phyloP scores from a whole-genome alignment of 2,888 invertebrate genomes.

The Trichopoda pennipes region DNA sequence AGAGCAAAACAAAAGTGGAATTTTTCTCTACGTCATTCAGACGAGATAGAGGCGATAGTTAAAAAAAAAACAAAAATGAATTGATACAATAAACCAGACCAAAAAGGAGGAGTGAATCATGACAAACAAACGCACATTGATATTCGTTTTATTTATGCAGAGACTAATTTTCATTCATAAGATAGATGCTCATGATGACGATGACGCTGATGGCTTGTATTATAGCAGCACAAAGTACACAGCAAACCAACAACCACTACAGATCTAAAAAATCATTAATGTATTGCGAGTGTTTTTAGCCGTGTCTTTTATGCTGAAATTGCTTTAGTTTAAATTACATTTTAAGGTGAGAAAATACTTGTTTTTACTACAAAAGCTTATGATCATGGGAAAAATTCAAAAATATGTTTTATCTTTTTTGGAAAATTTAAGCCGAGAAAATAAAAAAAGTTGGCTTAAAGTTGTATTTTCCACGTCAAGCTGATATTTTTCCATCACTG shows the following conservation, averaged over 20 bases:
- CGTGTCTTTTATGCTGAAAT: not conserved
- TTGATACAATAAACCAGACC: constrained; percentile 51
- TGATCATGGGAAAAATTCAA: too few relatives aligned
- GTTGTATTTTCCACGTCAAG: too few relatives aligned
- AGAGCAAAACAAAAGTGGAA: constrained; percentile 19
- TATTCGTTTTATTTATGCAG: not conserved
- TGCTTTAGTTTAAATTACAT: constrained; percentile 4
- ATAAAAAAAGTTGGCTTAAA: not conserved
- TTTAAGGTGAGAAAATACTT: constrained; percentile 23
- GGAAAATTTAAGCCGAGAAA: too few relatives aligned
- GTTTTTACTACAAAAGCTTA: not conserved
- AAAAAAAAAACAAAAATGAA: constrained; percentile 13
- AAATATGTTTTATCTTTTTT: too few relatives aligned
- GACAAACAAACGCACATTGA: constrained; percentile 5
- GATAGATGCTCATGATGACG: constrained; percentile 15
- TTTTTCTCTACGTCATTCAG: constrained; percentile 11
- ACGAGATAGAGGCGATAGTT: not conserved
- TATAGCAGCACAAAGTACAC: constrained; percentile 2
- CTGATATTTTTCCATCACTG: too few relatives aligned
- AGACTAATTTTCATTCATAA: constrained; percentile 55
- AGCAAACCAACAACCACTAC: constrained; percentile 16
- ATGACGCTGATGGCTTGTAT: not conserved
- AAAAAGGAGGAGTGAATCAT: constrained; percentile 37
- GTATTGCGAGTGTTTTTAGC: constrained; percentile 7
- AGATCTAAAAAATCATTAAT: not conserved